Evolutionary conservation across 2,113 vertebrate species (phyloP).

Genomic region (Zosterops lateralis): DNA sequence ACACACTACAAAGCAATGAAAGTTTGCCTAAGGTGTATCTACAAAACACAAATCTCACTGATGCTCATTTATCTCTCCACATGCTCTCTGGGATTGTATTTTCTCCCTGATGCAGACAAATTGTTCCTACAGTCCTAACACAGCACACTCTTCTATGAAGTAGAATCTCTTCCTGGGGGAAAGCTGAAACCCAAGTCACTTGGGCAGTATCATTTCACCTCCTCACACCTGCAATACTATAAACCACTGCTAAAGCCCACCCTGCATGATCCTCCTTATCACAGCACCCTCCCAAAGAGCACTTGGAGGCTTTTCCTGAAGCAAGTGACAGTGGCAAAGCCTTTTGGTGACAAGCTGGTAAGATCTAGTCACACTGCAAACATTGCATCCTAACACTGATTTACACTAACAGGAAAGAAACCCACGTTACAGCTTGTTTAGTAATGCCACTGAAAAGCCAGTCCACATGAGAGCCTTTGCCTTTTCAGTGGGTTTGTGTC

Average conservation of each 20-base stretch:
- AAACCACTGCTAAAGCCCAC: not conserved
- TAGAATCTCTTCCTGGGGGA: not conserved
- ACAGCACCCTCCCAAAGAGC: not conserved
- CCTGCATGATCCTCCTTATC: not conserved
- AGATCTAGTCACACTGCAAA: not conserved
- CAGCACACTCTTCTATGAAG: not conserved
- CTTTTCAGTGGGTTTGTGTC: not conserved
- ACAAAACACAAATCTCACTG: not conserved
- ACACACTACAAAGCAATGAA: not conserved
- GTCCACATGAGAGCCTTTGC: not conserved
- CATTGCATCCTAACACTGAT: not conserved
- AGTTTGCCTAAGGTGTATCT: not conserved
- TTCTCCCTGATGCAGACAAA: not conserved
- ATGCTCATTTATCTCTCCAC: not conserved
- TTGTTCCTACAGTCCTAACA: not conserved
- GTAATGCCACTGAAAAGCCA: not conserved
- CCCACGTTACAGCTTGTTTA: not conserved
- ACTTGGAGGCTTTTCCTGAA: not conserved
- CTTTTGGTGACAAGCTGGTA: not conserved
- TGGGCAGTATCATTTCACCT: not conserved
- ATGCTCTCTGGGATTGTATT: not conserved
- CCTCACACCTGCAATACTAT: not conserved
- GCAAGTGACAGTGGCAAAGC: not conserved
- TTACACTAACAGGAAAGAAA: constrained; percentile 5
- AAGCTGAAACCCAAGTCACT: not conserved